These are phyloP conservation scores for Scaptomyza graminum DNA, from an alignment of 1,140 invertebrate genomes.

Conservation along the genomic window DNA sequence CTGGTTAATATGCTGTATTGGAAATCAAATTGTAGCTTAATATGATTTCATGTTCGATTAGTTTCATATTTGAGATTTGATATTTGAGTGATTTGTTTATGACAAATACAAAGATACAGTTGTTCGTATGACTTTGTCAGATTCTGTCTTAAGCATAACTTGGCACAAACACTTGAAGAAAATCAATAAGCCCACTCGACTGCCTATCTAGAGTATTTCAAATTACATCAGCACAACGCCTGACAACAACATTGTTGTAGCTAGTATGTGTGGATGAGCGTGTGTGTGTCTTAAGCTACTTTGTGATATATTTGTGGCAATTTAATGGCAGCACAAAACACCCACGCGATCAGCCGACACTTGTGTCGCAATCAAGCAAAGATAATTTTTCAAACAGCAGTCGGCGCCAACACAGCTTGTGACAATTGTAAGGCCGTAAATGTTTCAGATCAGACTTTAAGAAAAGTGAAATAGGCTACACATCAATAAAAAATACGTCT, in stretches of 20 bases:
- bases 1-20: neutral
- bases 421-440: slow-evolving; percentile 26
- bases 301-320: slow-evolving; percentile 70
- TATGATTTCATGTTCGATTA: too few relatives aligned
- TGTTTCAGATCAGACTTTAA: slow-evolving; percentile 30
- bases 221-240: slow-evolving; percentile 45
- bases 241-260: slow-evolving; percentile 35
- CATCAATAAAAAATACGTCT: slow-evolving; percentile 53
- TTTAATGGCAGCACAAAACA: slow-evolving; percentile 67
- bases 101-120: too few relatives aligned
- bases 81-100: too few relatives aligned
- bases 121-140: too few relatives aligned
- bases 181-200: slow-evolving; percentile 2
- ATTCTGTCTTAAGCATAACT: too few relatives aligned
- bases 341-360: slow-evolving; percentile 58
- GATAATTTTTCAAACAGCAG: slow-evolving; percentile 66
- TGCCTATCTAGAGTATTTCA: slow-evolving; percentile 43
- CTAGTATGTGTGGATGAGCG: slow-evolving; percentile 1
- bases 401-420: slow-evolving; percentile 19
- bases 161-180: slow-evolving; percentile 6
- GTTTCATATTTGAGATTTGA: too few relatives aligned
- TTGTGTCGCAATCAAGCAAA: slow-evolving; percentile 18
- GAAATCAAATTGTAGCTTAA: neutral
- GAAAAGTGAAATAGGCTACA: neutral
- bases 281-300: neutral